Percentiles rank a stretch among this genome's conserved stretches.
Conservation (phyloP, 2,113 vertebrate genomes). For the Carassius auratus region DNA sequence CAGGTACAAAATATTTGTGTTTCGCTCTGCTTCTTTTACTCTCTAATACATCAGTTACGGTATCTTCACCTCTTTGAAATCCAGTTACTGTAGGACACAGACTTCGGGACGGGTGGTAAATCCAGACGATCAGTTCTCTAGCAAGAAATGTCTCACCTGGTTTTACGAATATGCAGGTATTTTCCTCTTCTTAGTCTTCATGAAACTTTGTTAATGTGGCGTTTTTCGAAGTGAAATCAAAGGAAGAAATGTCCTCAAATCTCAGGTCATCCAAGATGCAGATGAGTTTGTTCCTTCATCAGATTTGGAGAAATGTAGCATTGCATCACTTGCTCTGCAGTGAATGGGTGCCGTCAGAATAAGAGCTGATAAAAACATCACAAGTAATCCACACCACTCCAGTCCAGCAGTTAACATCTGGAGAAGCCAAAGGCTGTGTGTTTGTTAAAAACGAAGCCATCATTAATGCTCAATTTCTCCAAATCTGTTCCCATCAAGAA, state of each 20-base stretch:
- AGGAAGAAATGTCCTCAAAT: no score
- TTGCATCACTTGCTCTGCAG: neutral
- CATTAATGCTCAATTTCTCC: no score
- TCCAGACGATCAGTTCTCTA: conserved; percentile 89
- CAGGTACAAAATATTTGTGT: conserved; percentile 74
- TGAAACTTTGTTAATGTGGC: neutral
- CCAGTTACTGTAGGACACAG: conserved; percentile 88
- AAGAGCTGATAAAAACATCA: neutral
- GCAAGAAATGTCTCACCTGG: conserved; percentile 96
- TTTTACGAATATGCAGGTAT: conserved; percentile 94
- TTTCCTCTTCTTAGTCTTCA: neutral
- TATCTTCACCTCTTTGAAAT: neutral
- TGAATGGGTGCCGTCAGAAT: neutral
- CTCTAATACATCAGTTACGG: neutral
- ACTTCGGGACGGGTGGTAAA: conserved; percentile 82
- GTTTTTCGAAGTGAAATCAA: neutral
- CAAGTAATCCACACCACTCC: neutral
- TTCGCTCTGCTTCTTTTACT: neutral
- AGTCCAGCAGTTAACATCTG: no score
- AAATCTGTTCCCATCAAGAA: no score
- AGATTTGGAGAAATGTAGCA: neutral
- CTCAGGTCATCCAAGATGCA: no score
- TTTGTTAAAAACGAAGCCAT: no score
- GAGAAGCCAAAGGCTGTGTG: no score
- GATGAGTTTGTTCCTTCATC: no score